Evolutionary conservation across 1,140 invertebrate genomes (phyloP), one percentile per base, ranked within the genome.

Genomic region (Cherax destructor): DNA sequence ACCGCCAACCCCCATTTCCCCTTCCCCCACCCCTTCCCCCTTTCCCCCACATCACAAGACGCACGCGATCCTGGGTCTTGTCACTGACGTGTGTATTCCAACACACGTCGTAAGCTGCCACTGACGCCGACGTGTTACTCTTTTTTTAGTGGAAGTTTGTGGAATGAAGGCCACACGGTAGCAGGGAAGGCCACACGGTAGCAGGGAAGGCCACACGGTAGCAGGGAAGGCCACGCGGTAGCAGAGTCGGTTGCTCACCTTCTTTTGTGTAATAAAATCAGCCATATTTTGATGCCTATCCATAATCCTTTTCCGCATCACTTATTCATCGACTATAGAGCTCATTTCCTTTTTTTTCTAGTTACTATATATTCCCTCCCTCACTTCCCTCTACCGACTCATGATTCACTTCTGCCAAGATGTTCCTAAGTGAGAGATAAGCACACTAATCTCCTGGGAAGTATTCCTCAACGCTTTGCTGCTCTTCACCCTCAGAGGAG

Each of bases 201-300:
- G n/a, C n/a, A n/a, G n/a, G n/a, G 88, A 91, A 91, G 88, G 88
- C 88, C 88, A 91, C 74, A 91, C 74, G 88, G 88, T 91, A 91
- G 88, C 88, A 91, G 89, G 89, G 89, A 91, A 91, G 89, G 89
- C 89, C 89, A 91, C 74, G 86, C 76, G 89, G 89, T 91, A 91
- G 89, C 89, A 91, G 89, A 79, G 74, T 91, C 89, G 89, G 89
- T 83, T 91, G 83, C 89, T 91, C 89, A 86, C 89, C 81, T 47
- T 56, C 50, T 91, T 91, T 91, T 91, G 83, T 91, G 47, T 85
- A 77, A 79, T 78, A 76, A 65, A 72, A 59, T 85, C 76, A 84
- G 76, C 49, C 83, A 79, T 85, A 79, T 91, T 91, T 86, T 79
- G 56, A 77, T 24, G 47, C 56, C 56, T 77, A 4, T 85, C 56